Evolutionary conservation across 1,140 invertebrate species (phyloP).

Genomic region (Ceratitis capitata): DNA sequence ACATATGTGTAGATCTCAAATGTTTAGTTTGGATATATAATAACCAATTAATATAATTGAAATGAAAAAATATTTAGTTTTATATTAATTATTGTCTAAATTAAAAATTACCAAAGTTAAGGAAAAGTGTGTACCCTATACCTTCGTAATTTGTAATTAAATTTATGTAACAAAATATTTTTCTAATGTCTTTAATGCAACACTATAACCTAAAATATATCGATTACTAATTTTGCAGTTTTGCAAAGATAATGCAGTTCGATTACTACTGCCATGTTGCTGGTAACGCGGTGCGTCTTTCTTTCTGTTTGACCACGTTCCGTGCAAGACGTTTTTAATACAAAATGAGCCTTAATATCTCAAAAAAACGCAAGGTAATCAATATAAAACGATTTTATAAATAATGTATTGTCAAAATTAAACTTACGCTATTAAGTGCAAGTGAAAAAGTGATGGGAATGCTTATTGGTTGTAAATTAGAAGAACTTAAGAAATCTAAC

Average conservation of each 20-base stretch:
- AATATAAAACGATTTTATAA: slow-evolving; percentile 38
- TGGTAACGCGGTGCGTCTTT: slow-evolving; percentile 54
- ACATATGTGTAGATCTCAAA: too few species aligned
- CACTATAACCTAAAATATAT: not conserved
- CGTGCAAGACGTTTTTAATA: slow-evolving; percentile 62
- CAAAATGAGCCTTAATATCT: slow-evolving; percentile 67
- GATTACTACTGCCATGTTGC: slow-evolving; percentile 49
- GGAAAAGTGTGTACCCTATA: too few species aligned
- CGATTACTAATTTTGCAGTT: not conserved
- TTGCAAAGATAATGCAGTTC: not conserved
- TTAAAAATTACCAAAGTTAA: too few species aligned
- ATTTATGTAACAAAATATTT: not conserved
- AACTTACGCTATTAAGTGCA: not conserved
- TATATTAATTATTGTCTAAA: too few species aligned
- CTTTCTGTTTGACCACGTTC: slow-evolving; percentile 65
- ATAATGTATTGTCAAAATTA: slow-evolving; percentile 45
- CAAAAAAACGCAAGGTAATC: slow-evolving; percentile 69
- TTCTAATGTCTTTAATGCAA: not conserved
- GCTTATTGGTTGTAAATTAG: not conserved
- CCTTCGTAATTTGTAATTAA: too few species aligned
- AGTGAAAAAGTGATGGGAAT: slow-evolving; percentile 1
- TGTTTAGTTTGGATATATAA: too few species aligned
- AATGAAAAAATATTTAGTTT: too few species aligned
- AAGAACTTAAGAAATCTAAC: slow-evolving; percentile 48
- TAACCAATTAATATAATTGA: too few species aligned